These are phyloP conservation scores for Cotesia glomerata DNA, from an alignment of 1,140 invertebrate genomes.

Conservation along the genomic window DNA sequence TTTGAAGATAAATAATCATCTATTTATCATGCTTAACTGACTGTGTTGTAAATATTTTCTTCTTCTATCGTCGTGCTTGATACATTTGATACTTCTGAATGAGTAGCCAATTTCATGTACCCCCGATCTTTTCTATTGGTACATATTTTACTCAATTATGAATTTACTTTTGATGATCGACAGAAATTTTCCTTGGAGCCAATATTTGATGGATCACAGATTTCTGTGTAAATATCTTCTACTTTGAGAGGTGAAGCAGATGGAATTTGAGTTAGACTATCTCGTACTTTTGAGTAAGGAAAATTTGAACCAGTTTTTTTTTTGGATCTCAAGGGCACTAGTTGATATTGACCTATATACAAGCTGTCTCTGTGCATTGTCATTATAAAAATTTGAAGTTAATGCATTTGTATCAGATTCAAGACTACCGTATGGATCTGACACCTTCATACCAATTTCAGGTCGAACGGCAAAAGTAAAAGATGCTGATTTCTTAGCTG, in stretches of 20 bases:
- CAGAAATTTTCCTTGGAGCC: conserved; percentile 13
- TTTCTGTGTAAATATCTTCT: conserved; percentile 59
- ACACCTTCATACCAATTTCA: conserved; percentile 57
- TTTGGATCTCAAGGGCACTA: conserved; percentile 54
- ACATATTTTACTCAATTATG: conserved; percentile 34
- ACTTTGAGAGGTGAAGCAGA: conserved; percentile 47
- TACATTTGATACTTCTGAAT: conserved; percentile 43
- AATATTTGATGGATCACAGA: conserved; percentile 47
- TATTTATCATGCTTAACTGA: conserved; percentile 43
- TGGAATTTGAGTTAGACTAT: conserved; percentile 54
- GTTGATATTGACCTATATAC: conserved; percentile 59
- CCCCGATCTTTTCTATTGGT: conserved; percentile 49
- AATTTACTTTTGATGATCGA: conserved; percentile 40
- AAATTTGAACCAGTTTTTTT: conserved; percentile 49
- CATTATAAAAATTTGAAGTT: conserved; percentile 21
- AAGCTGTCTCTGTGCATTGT: conserved; percentile 38
- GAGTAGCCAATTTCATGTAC: conserved; percentile 52
- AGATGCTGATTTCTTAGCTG: conserved; percentile 58
- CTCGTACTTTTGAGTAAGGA: conserved; percentile 59
- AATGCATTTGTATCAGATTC: conserved; percentile 55
- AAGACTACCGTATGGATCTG: conserved; percentile 56
- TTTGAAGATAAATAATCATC: background rate
- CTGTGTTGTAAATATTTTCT: conserved; percentile 58
- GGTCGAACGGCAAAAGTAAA: conserved; percentile 59
- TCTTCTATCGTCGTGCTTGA: conserved; percentile 48